phyloP scores from a whole-genome alignment of 2,113 vertebrate genomes.

The chimpanzee (Pan troglodytes) region DNA sequence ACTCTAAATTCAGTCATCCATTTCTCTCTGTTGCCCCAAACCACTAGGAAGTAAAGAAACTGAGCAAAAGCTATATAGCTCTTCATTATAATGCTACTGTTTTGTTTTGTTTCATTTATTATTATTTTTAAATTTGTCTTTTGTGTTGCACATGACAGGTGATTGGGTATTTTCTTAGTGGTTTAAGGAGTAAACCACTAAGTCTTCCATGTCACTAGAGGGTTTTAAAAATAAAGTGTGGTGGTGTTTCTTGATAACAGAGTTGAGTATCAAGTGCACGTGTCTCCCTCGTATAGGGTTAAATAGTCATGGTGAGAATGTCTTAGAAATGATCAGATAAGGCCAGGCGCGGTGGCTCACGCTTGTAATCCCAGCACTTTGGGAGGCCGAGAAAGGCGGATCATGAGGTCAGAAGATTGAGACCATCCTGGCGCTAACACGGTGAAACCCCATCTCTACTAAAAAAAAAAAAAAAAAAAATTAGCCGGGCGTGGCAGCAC shows the following conservation, averaged over 20 bases:
- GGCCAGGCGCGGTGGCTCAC: no score
- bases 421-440: no score
- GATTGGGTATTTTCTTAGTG: not conserved
- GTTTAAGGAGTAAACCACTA: not conserved
- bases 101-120: not conserved
- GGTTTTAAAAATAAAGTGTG: not conserved
- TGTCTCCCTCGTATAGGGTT: not conserved
- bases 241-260: not conserved
- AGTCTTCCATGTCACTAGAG: not conserved
- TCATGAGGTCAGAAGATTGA: no score
- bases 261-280: not conserved
- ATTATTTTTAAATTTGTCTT: not conserved
- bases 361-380: no score
- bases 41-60: slow-evolving; percentile 11
- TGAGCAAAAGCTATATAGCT: not conserved
- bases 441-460: no score
- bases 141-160: not conserved
- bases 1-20: not conserved
- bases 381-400: no score
- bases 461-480: no score
- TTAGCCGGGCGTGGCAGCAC: no score
- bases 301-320: not conserved
- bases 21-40: slow-evolving; percentile 19
- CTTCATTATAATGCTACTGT: not conserved
- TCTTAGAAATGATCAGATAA: not conserved